Evolutionary conservation across 2,888 invertebrate genomes (phyloP).

Genomic region (Scaptomyza reducta): DNA sequence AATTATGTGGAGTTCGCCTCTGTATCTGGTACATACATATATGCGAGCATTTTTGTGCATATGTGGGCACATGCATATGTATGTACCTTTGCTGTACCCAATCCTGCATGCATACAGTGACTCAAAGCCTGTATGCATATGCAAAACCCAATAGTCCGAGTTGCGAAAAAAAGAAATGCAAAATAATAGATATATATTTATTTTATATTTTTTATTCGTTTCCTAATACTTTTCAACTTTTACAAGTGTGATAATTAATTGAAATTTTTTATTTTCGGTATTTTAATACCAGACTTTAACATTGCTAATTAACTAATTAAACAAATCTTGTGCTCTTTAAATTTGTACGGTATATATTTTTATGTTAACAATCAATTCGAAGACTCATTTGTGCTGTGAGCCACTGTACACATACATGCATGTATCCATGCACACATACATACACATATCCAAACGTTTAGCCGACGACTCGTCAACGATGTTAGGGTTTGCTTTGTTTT

Average conservation of each 20-base stretch:
- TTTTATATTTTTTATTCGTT: background rate
- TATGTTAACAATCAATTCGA: background rate
- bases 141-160: background rate
- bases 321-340: background rate
- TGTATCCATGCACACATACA: slow-evolving; percentile 16
- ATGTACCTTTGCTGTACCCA: slow-evolving; percentile 19
- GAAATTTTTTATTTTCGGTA: too few species aligned
- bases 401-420: slow-evolving; percentile 12
- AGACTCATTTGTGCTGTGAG: background rate
- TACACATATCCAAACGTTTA: slow-evolving; percentile 38
- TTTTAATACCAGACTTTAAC: too few species aligned
- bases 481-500: slow-evolving; percentile 59
- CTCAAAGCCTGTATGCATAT: background rate
- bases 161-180: background rate
- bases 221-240: too few species aligned
- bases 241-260: too few species aligned
- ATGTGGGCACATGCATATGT: slow-evolving; percentile 20
- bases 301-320: too few species aligned
- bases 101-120: slow-evolving; percentile 8
- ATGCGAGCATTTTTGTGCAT: slow-evolving; percentile 12
- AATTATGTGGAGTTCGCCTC: slow-evolving; percentile 54
- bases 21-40: slow-evolving; percentile 28
- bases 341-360: background rate
- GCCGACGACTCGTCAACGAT: slow-evolving; percentile 50
- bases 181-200: background rate